Conservation (phyloP, 2,888 invertebrate species). For the Phyllotreta striolata region DNA sequence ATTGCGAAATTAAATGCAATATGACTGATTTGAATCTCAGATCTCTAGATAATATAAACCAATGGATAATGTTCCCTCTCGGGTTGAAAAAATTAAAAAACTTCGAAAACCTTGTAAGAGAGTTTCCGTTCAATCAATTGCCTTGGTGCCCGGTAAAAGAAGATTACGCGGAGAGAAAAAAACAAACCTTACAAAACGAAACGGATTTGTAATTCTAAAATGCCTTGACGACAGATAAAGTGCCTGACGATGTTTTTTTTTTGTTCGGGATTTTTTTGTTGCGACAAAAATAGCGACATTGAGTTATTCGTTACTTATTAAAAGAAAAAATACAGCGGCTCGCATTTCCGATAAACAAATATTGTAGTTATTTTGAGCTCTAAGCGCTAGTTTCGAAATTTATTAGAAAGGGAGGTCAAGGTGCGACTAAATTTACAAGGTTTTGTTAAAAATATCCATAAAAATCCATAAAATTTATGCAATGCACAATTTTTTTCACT, state of each 20-base stretch:
- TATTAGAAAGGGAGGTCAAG: too few species aligned
- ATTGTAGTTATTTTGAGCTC: too few species aligned
- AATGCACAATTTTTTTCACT: too few species aligned
- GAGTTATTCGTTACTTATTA: conserved; percentile 3
- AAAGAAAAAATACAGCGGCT: not conserved
- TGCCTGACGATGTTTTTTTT: conserved; percentile 11
- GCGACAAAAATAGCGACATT: conserved; percentile 8
- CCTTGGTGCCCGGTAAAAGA: conserved; percentile 1
- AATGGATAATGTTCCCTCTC: conserved; percentile 6
- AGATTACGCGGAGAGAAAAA: conserved; percentile 4
- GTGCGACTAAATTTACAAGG: too few species aligned
- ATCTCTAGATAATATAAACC: conserved; percentile 13
- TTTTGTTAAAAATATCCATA: too few species aligned
- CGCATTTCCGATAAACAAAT: conserved; percentile 3
- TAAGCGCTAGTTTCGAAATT: too few species aligned
- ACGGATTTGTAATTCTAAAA: conserved; percentile 19
- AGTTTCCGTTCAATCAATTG: not conserved
- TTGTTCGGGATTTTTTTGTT: conserved; percentile 17
- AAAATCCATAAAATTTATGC: too few species aligned
- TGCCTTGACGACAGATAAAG: conserved; percentile 16
- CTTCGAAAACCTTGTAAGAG: conserved; percentile 14
- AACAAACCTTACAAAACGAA: conserved; percentile 7
- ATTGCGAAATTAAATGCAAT: too few species aligned
- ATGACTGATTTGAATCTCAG: not conserved
- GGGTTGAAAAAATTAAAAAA: conserved; percentile 9